Percentiles rank a stretch among this genome's conserved stretches.
Evolutionary conservation across 2,888 invertebrate species (phyloP).

Genomic region (Thymelicus lineola): DNA sequence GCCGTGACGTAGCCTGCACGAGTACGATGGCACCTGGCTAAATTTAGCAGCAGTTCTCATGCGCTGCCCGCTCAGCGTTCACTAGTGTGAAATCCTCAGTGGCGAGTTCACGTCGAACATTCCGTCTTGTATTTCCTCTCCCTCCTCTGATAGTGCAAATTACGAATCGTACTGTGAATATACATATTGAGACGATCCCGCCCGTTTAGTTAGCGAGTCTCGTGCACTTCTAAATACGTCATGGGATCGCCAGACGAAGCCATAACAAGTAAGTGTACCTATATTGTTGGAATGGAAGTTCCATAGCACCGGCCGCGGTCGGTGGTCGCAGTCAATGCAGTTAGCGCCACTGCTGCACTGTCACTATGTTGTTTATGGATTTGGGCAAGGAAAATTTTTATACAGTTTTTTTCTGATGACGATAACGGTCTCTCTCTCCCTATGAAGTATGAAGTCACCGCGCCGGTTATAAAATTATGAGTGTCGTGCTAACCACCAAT

Average conservation of each 20-base stretch:
- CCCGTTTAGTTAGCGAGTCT: conserved; percentile 52
- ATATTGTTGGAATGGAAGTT: conserved; percentile 1
- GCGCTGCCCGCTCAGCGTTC: conserved; percentile 51
- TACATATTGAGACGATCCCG: conserved; percentile 16
- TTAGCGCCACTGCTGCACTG: conserved; percentile 2
- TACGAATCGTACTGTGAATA: conserved; percentile 24
- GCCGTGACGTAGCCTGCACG: conserved; percentile 45
- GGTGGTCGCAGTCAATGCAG: conserved; percentile 15
- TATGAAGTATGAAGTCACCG: conserved; percentile 43
- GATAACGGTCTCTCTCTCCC: conserved; percentile 19
- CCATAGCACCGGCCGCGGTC: background rate
- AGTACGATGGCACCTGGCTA: conserved; percentile 58
- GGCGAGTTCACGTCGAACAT: conserved; percentile 63
- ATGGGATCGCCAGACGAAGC: conserved; percentile 67
- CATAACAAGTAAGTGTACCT: conserved; percentile 66
- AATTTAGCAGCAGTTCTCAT: conserved; percentile 66
- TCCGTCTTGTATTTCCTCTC: conserved; percentile 32
- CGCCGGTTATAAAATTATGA: conserved; percentile 41
- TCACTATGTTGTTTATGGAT: conserved; percentile 16
- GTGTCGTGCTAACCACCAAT: conserved; percentile 34
- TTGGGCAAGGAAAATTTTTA: conserved; percentile 28
- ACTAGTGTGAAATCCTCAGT: conserved; percentile 58
- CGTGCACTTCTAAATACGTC: conserved; percentile 47
- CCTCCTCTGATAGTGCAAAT: conserved; percentile 40
- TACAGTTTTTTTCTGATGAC: conserved; percentile 24